A percentile compares a stretch with the other conserved stretches of the same genome.
These are phyloP conservation scores for Cataglyphis cursor DNA, from an alignment of 2,888 invertebrate genomes.

Conservation along the genomic window DNA sequence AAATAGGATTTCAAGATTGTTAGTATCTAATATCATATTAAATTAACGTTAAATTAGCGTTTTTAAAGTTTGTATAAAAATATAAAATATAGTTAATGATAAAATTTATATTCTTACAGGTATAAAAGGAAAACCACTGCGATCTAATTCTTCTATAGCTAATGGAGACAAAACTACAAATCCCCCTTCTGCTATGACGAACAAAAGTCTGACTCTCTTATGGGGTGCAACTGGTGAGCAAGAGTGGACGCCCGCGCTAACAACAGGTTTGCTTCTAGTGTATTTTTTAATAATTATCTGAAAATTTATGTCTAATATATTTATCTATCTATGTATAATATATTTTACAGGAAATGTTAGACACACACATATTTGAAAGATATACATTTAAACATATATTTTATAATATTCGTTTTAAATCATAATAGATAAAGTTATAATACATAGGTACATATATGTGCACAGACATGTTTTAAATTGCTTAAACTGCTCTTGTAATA, in stretches of 20 bases:
- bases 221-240: constrained; percentile 99
- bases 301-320: background rate
- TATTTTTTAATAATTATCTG: constrained; percentile 54
- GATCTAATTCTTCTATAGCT: constrained; percentile 78
- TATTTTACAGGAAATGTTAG: constrained; percentile 29
- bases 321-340: constrained; percentile 13
- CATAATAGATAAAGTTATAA: background rate
- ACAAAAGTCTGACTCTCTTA: constrained; percentile 90
- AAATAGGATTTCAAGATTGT: constrained; percentile 88
- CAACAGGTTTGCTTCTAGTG: constrained; percentile 91
- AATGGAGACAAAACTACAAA: constrained; percentile 82
- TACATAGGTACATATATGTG: background rate
- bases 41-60: constrained; percentile 29
- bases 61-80: constrained; percentile 4
- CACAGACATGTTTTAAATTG: background rate
- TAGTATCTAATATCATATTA: constrained; percentile 78
- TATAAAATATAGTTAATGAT: background rate
- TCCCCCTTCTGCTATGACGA: constrained; percentile 75
- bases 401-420: background rate
- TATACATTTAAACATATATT: constrained; percentile 28
- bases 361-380: constrained; percentile 8
- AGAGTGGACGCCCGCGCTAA: constrained; percentile 98
- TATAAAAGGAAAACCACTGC: constrained; percentile 78
- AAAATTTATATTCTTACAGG: constrained; percentile 70
- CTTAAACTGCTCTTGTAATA: background rate